Base-by-base conservation (phyloP, 2,113 vertebrate genomes). In the Engraulis encrasicolus region DNA sequence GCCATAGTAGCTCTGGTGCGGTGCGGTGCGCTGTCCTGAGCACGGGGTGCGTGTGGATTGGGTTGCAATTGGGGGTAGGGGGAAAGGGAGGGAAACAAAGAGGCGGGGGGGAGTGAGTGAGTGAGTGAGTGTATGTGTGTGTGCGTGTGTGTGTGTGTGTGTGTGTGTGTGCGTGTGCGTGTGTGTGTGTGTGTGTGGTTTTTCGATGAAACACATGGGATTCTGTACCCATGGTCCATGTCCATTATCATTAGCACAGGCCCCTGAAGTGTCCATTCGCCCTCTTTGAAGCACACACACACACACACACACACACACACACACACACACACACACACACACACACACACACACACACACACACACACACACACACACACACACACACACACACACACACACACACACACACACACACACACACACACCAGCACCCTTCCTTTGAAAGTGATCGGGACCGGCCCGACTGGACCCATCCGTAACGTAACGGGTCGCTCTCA, bases 1-100 rank as follows among this genome's bases (percentile, higher is more conserved):
- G 90, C 93, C 89, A 94, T 94, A 91, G 92, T 86, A 94, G 88
- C 90, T 78, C 79, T 83, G 80, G 86, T 89, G 84, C 86, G 91
- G 90, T 78, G 78, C 83, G 80, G 86, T 89, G 84, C 86, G 91
- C 89, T 91, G 93, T 91, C 91, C 90, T 88, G 91, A 90, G 93
- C 93, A 86, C 90, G 88, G 89, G 91, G 91, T 91, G 89, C 84
- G 88, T 92, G 90, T 92, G 94, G 91, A 93, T 9, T 93, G 94
- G 93, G 92, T 92, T 92, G 90, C 88, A 34, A 23, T 7, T 2
- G 58, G 19, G 31, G 90, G 90, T 91, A 85, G 82, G 88, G 58
- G 71, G 50, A 52, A 9, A 58, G 37, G 34, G 54, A 74, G 14
- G 81, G 78, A 27, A 82, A 31, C 6, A 23, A 38, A 20, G 52